phyloP scores from a whole-genome alignment of 2,888 invertebrate genomes.

The Omphaloscelis lunosa region DNA sequence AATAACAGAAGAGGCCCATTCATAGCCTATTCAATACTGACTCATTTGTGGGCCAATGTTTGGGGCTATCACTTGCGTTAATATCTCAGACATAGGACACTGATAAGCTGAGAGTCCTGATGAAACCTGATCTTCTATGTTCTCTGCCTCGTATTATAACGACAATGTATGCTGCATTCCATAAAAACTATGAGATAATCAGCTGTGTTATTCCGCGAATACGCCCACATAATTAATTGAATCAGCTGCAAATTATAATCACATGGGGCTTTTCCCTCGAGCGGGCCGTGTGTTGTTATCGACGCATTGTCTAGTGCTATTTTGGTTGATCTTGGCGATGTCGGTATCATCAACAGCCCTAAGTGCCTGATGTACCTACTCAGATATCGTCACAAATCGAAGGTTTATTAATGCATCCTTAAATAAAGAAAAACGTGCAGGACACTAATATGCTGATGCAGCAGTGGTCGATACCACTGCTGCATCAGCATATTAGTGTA shows the following conservation, averaged over 20 bases:
- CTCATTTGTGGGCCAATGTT: not conserved
- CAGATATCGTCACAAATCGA: not conserved
- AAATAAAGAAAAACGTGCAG: not conserved
- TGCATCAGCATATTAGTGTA: no score
- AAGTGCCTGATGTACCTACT: not conserved
- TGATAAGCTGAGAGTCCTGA: not conserved
- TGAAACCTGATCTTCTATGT: not conserved
- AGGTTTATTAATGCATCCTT: not conserved
- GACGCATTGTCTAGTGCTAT: not conserved
- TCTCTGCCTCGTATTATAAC: not conserved
- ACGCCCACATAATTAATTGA: constrained; percentile 38
- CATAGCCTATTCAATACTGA: not conserved
- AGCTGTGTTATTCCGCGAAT: constrained; percentile 18
- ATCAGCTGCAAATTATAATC: constrained; percentile 15
- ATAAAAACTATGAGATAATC: constrained; percentile 39
- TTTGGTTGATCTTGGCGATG: constrained; percentile 8
- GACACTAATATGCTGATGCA: not conserved
- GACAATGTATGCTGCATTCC: constrained; percentile 15
- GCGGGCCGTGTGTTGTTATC: constrained; percentile 9
- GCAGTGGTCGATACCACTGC: no score
- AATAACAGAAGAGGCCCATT: not conserved
- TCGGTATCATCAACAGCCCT: not conserved
- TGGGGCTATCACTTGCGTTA: not conserved
- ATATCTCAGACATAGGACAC: not conserved
- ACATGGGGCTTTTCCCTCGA: constrained; percentile 28